Evolutionary conservation across 2,888 invertebrate genomes (phyloP), one percentile per base, ranked within the genome.

Genomic region (Trichopoda pennipes): DNA sequence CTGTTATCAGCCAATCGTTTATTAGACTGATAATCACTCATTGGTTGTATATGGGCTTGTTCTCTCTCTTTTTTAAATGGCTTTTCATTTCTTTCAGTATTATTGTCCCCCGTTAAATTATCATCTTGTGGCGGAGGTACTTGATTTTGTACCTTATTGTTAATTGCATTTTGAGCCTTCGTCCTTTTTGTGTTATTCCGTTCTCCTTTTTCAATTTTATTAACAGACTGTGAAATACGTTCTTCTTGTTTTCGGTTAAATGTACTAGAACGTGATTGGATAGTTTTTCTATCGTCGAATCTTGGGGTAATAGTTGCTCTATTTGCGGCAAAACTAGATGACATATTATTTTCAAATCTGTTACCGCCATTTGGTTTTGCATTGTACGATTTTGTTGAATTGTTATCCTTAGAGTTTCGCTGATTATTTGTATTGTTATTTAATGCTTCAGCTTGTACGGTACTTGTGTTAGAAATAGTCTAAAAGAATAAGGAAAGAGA

Each of bases 271-370:
- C 74, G 73, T 10, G 63, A n/a, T 47, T 81, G 78, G 17, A 4
- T 55, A 28, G 19, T 0, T 6, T 32, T 49, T 7, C 35, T 82
- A 12, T 77, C 73, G 21, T 82, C 74, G 12, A 47, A 55, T 42
- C 16, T 70, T 70, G 60, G 10, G 7, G 51, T 35, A 19, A 32
- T 12, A 21, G 47, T 56, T 35, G 79, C 61, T 23, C 85, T 88
- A 84, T 89, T 87, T 3, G 90, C 89, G 7, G 90, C 89, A 86
- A 91, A 91, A 61, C 91, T 91, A 44, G 90, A 90, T 0, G 91
- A 91, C 47, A 91, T 88, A 85, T 91, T 91, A 76, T 91, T 91
- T 83, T 91, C 91, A 72, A 91, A 91, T 60, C 89, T 88, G 0
- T 89, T 86, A 17, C 86, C 87, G 61, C 76, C 77, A 49, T 81